Evolutionary conservation across 1,140 invertebrate species (phyloP).

Genomic region (Globodera rostochiensis): DNA sequence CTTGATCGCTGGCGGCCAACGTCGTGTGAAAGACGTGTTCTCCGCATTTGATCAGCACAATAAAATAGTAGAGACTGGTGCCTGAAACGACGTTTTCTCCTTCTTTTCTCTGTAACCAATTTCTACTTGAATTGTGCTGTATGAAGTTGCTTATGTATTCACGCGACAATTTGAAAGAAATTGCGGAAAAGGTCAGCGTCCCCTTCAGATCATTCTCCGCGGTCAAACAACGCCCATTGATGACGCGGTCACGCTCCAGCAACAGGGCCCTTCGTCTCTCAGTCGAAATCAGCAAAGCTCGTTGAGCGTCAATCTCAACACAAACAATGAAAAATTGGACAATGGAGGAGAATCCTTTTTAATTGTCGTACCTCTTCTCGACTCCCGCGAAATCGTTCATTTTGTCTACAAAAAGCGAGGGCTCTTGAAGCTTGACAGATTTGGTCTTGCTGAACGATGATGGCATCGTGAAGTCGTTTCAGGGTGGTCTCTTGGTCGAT

Average conservation of each 20-base stretch:
- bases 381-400: conserved; percentile 31
- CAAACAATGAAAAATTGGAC: neutral
- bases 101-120: neutral
- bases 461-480: conserved; percentile 36
- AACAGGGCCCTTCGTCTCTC: conserved; percentile 38
- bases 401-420: conserved; percentile 46
- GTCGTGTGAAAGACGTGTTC: conserved; percentile 39
- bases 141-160: conserved; percentile 37
- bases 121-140: conserved; percentile 24
- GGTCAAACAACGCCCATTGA: conserved; percentile 12
- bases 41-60: conserved; percentile 40
- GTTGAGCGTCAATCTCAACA: conserved; percentile 42
- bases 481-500: conserved; percentile 30
- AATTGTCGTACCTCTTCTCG: conserved; percentile 38
- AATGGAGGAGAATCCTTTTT: neutral
- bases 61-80: conserved; percentile 40
- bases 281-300: conserved; percentile 42
- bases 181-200: conserved; percentile 38
- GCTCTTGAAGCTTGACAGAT: conserved; percentile 44
- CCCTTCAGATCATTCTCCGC: conserved; percentile 24
- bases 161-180: conserved; percentile 31
- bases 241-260: conserved; percentile 34
- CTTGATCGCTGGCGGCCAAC: conserved; percentile 34
- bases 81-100: conserved; percentile 30
- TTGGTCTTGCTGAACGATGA: conserved; percentile 43